Base-by-base conservation (phyloP, 1,140 invertebrate species). In the Caenorhabditis brenneri region DNA sequence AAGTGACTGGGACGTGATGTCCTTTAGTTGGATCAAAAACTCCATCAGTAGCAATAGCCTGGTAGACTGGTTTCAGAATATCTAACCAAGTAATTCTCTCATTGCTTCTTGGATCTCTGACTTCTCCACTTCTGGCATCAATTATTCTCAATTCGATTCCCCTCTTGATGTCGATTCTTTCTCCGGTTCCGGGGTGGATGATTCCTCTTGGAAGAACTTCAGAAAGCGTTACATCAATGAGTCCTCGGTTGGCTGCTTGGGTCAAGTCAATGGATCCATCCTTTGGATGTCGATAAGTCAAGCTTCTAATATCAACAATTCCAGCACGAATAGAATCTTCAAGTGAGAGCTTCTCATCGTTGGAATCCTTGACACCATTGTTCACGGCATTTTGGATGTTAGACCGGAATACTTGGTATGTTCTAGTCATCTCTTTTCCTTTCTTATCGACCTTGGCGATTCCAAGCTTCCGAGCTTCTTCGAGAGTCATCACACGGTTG, bases 41-140 rank as follows among this genome's bases (percentile, higher is more conserved):
- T 22, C 89, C 89, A 42, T 91, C 89, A 48, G 81, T 85, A n/a
- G 89, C 91, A 42, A 90, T 88, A 24, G 84, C 87, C 36, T 84
- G 87, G 88, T 90, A 90, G 79, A 91, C 89, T 49, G 87, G 84
- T 65, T 88, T 88, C 4, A 90, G 88, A 22, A 90, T 80, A 65
- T 90, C 89, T 12, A 91, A 48, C 89, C 89, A 90, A 4, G 87
- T 87, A 16, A 90, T 83, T 27, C 81, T 81, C 82, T 90, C 86
- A 24, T 88, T 85, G 19, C 83, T 87, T 83, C 88, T 87, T 19
- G 89, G 90, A 83, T 90, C 89, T 24, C 80, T 48, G 48, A 97
- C 94, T 80, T 96, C 91, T 39, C 95, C 95, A 10, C 95, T 95
- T 91, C 95, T 94, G 0, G 95, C 94, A 92, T 97, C 95, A 60